These are phyloP conservation scores for Centruroides vittatus DNA, from an alignment of 1,140 invertebrate species.

Conservation along the genomic window DNA sequence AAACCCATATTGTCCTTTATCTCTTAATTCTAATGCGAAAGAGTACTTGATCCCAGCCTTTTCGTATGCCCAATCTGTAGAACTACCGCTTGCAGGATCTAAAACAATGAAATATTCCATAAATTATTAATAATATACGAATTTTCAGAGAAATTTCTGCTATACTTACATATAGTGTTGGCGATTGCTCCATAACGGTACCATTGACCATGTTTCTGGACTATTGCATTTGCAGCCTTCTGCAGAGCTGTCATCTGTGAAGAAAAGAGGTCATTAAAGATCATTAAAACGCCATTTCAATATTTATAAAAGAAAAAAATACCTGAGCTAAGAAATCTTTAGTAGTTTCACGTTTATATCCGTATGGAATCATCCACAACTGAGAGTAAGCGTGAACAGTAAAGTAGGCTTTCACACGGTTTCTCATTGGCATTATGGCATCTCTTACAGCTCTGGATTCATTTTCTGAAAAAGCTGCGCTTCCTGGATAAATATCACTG, in stretches of 20 bases:
- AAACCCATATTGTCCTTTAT: slow-evolving; percentile 33
- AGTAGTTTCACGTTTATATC: slow-evolving; percentile 40
- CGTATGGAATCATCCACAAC: slow-evolving; percentile 50
- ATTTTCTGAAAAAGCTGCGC: slow-evolving; percentile 25
- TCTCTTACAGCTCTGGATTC: slow-evolving; percentile 24
- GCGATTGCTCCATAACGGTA: slow-evolving; percentile 12
- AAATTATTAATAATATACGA: too few relatives aligned
- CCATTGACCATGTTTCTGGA: slow-evolving; percentile 6
- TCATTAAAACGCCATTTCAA: too few relatives aligned
- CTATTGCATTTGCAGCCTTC: slow-evolving; percentile 2
- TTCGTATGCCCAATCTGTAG: slow-evolving; percentile 31
- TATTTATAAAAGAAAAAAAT: background rate
- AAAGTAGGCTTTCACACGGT: slow-evolving; percentile 12
- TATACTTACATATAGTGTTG: slow-evolving; percentile 12
- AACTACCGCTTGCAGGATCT: slow-evolving; percentile 29
- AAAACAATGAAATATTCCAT: background rate
- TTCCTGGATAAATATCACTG: slow-evolving; percentile 21
- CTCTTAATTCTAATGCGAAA: slow-evolving; percentile 27
- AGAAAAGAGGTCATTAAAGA: background rate
- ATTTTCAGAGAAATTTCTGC: too few relatives aligned
- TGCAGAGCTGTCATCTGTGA: slow-evolving; percentile 10
- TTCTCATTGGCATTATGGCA: slow-evolving; percentile 14
- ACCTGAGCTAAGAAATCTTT: slow-evolving; percentile 32
- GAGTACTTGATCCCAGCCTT: slow-evolving; percentile 25
- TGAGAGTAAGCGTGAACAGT: slow-evolving; percentile 21